Percentiles rank a stretch among this genome's conserved stretches.
Conservation (phyloP, 2,113 vertebrate species). For the Trichechus manatus region DNA sequence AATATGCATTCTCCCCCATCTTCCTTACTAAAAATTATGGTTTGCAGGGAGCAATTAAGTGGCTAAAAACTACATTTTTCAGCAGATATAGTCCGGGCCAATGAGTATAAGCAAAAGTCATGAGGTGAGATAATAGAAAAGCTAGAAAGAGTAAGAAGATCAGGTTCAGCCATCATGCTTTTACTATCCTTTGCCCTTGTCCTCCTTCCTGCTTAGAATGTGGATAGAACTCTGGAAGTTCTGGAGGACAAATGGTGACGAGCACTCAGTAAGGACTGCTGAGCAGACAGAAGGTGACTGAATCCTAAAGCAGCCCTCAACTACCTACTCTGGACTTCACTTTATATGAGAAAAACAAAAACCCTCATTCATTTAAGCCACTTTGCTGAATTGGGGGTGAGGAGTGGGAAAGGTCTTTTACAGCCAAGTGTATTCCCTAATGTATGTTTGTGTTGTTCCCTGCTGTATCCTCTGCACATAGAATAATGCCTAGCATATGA, state of each 20-base stretch:
- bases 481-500: background rate
- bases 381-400: background rate
- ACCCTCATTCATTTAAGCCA: background rate
- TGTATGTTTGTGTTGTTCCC: background rate
- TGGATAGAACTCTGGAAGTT: background rate
- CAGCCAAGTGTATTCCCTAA: background rate
- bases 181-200: background rate
- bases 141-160: background rate
- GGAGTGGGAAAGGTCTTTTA: background rate
- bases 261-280: background rate
- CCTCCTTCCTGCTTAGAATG: slow-evolving; percentile 1
- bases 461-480: background rate
- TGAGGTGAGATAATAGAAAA: background rate
- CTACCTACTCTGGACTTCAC: background rate
- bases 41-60: background rate
- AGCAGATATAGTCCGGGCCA: background rate
- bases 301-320: background rate
- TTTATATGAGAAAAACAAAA: background rate
- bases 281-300: background rate
- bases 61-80: background rate
- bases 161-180: background rate
- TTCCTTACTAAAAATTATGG: slow-evolving; percentile 24
- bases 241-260: background rate
- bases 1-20: background rate
- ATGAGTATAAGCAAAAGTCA: background rate